Base-by-base conservation (phyloP, 2,113 vertebrate species). In the Aleadryas rufinucha region DNA sequence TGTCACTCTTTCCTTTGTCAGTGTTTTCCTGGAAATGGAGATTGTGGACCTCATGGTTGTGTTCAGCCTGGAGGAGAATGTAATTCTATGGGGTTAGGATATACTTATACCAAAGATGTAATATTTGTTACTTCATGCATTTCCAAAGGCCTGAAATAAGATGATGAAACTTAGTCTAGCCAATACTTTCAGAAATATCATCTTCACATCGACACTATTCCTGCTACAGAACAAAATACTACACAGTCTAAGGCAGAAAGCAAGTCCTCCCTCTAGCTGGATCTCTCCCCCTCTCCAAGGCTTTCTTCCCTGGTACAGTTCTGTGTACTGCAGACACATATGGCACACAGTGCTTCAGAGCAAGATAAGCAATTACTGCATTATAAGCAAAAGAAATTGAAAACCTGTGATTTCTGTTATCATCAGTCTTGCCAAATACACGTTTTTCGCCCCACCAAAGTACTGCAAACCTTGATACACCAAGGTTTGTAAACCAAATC, bases 381-480 rank as follows among this genome's bases (percentile, higher is more conserved):
- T 27, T 33, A 10, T 8, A 52, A 83, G 31, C 16, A 49, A 63
- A 69, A 83, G 7, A 66, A 78, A 45, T 33, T 50, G 9, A 17
- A 72, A 84, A 41, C 21, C 26, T 16, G 2, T n/a, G 30, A 69
- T 74, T 84, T 42, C 16, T 33, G 10, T 22, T 60, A 42, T 6
- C 21, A 27, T 12, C 30, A 9, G 2, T 42, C 61, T 59, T 50
- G 9, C 7, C 41, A 81, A 84, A 31, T 16, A 15, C 0, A 0
- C 1, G 2, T 31, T 35, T 31, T 1, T 0, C 1, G 18, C 26
- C 10, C 4, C 16, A 30, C 27, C 49, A 24, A 53, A 89, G 11
- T 23, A 37, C 10, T 37, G 16, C 31, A 69, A 28, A 53, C 20
- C 9, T 84, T 22, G n/a, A 27, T 30, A 7, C 5, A 1, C 4